A percentile compares a stretch with the other conserved stretches of the same genome.
These are phyloP conservation scores for Poeciliopsis paucimaculata DNA, from an alignment of 2,797 vertebrate genomes.

Conservation along the genomic window DNA sequence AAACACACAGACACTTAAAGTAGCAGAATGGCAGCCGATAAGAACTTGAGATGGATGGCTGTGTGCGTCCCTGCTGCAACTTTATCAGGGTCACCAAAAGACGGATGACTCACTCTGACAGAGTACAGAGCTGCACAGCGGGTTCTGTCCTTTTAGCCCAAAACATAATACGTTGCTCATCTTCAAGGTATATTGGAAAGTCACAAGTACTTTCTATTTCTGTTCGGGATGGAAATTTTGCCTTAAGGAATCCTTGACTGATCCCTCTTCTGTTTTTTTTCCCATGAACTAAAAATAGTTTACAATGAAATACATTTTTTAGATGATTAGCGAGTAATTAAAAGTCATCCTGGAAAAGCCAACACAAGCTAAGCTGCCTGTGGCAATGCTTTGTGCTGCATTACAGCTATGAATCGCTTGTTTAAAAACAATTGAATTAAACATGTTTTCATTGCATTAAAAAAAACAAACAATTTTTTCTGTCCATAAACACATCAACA, in stretches of 20 bases:
- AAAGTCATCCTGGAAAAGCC: neutral
- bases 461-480: neutral
- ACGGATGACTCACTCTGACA: slow-evolving; percentile 43
- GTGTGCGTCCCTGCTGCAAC: slow-evolving; percentile 32
- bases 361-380: neutral
- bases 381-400: neutral
- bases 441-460: neutral
- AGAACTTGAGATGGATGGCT: slow-evolving; percentile 44
- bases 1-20: slow-evolving; percentile 43
- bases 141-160: slow-evolving; percentile 15
- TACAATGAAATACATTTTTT: neutral
- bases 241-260: neutral
- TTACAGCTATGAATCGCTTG: no score
- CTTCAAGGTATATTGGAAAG: neutral
- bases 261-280: neutral
- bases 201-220: slow-evolving; percentile 10
- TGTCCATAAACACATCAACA: neutral
- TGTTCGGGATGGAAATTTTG: slow-evolving; percentile 8
- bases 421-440: neutral
- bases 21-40: slow-evolving; percentile 56
- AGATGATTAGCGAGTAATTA: neutral
- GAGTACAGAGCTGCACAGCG: slow-evolving; percentile 35
- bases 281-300: neutral
- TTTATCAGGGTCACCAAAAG: slow-evolving; percentile 45
- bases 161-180: slow-evolving; percentile 1